Evolutionary conservation across 1,140 invertebrate genomes (phyloP).

Genomic region (Trachelipus rathkii): DNA sequence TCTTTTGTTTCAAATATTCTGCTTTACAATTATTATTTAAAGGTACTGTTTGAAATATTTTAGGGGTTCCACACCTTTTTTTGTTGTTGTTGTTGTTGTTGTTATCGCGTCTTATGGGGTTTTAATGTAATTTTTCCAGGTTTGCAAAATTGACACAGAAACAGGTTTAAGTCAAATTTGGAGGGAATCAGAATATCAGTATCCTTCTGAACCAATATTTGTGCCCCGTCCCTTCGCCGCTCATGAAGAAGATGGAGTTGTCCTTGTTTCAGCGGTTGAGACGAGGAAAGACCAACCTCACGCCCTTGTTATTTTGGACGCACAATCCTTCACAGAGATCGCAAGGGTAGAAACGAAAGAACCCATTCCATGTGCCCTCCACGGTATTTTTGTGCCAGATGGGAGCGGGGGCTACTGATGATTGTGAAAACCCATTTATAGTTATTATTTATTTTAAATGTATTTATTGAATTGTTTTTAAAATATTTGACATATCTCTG

Average conservation of each 20-base stretch:
- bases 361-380: constrained; percentile 47
- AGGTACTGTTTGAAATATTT: neutral
- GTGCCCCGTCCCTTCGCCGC: constrained; percentile 46
- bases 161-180: constrained; percentile 38
- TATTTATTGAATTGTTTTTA: too few relatives aligned
- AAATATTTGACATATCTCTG: too few relatives aligned
- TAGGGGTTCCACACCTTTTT: neutral
- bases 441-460: neutral
- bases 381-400: constrained; percentile 46
- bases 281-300: constrained; percentile 42
- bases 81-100: neutral
- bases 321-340: constrained; percentile 47
- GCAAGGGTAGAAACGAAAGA: constrained; percentile 46
- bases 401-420: neutral
- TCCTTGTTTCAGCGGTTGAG: constrained; percentile 47
- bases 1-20: too few relatives aligned
- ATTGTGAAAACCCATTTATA: neutral
- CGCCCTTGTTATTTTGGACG: constrained; percentile 48
- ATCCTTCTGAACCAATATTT: constrained; percentile 50
- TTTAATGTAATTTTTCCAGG: constrained; percentile 33
- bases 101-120: neutral
- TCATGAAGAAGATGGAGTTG: constrained; percentile 50
- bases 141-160: constrained; percentile 46
- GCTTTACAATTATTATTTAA: neutral
- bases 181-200: constrained; percentile 44